These are phyloP conservation scores for Cepaea nemoralis DNA, from an alignment of 1,140 invertebrate species.

Conservation along the genomic window DNA sequence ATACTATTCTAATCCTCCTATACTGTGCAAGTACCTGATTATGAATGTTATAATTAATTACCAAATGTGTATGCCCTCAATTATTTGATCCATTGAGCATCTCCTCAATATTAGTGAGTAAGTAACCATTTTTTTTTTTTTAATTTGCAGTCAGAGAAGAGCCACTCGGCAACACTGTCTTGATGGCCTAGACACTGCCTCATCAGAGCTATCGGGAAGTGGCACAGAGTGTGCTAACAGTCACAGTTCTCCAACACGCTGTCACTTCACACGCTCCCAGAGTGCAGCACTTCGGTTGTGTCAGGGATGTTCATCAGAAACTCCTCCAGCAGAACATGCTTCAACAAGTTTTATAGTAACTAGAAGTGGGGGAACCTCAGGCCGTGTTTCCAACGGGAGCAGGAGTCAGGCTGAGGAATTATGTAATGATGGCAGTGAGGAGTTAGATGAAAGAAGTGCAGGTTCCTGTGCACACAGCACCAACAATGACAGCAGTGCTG, in stretches of 20 bases:
- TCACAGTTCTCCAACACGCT: background rate
- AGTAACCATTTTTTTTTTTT: no score
- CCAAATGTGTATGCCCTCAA: no score
- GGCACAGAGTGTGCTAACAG: slow-evolving; percentile 8
- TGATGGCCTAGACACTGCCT: background rate
- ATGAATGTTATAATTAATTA: no score
- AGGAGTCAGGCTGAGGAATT: slow-evolving; percentile 52
- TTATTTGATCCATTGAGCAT: no score
- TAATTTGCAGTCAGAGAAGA: slow-evolving; percentile 1
- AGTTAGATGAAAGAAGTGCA: slow-evolving; percentile 42
- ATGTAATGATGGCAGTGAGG: slow-evolving; percentile 47
- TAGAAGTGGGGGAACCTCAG: background rate
- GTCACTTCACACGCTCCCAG: slow-evolving; percentile 38
- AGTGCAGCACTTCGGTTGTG: slow-evolving; percentile 30
- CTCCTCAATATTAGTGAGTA: no score
- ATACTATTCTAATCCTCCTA: no score
- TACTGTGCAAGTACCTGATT: no score
- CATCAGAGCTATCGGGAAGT: slow-evolving; percentile 14
- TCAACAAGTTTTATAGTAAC: slow-evolving; percentile 34
- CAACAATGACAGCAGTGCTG: background rate
- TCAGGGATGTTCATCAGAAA: slow-evolving; percentile 32
- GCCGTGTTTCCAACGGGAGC: background rate
- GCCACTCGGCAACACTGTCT: slow-evolving; percentile 15
- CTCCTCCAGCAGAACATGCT: slow-evolving; percentile 27
- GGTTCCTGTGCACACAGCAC: background rate